Percentiles rank a stretch among this genome's conserved stretches.
Conservation (phyloP, 2,113 vertebrate species). For the Hippocampus abdominalis region DNA sequence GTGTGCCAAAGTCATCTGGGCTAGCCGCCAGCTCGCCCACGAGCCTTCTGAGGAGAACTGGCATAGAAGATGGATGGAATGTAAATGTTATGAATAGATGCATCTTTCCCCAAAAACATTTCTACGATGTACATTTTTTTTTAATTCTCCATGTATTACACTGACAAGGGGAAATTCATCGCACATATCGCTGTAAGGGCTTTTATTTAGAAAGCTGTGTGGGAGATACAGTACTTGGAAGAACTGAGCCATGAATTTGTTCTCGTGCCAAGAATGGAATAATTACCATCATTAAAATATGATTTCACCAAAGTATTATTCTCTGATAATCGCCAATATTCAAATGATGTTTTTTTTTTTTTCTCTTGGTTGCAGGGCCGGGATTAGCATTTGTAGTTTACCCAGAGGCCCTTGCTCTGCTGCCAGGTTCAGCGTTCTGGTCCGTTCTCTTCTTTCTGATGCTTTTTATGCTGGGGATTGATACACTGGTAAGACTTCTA, state of each 20-base stretch:
- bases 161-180: no score
- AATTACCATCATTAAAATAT: no score
- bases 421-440: conserved; percentile 79
- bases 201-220: background rate
- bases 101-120: no score
- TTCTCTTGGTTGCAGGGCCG: conserved; percentile 62
- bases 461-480: conserved; percentile 79
- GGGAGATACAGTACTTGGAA: background rate
- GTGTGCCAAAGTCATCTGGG: no score
- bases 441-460: conserved; percentile 81
- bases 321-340: background rate
- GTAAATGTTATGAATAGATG: no score
- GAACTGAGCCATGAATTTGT: background rate
- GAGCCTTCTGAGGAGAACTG: no score
- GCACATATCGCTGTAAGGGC: no score
- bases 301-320: background rate
- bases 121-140: no score
- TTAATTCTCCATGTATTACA: no score
- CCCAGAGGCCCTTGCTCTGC: conserved; percentile 80
- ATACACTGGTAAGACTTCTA: conserved; percentile 71
- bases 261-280: background rate
- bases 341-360: background rate
- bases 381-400: conserved; percentile 81
- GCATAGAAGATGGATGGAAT: no score
- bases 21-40: no score